Base-by-base conservation (phyloP, 2,113 vertebrate genomes). In the Scomber scombrus region DNA sequence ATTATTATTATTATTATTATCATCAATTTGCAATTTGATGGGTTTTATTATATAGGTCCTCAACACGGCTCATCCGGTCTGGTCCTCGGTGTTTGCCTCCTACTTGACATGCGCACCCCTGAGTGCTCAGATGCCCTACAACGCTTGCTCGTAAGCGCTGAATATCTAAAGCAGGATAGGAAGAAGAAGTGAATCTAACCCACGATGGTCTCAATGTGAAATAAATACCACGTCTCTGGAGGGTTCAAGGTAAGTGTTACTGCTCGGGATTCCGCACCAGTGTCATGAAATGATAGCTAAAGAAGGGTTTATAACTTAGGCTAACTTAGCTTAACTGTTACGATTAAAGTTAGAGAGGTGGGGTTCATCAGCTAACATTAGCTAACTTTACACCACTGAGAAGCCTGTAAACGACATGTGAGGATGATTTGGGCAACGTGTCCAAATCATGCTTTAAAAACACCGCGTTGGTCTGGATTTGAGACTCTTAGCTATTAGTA, bases 1-100 rank as follows among this genome's bases (percentile, higher is more conserved):
- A n/a, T n/a, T n/a, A n/a, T n/a, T n/a, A n/a, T n/a, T n/a, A n/a
- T 26, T 2, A 26, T 26, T 26, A 26, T 26, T 26, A 26, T 40
- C 7, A 7, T 9, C 7, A 40, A 34, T 40, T 40, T 40, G 6
- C 34, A 40, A 2, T 40, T 40, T 40, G 34, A 9, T 10, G 7
- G 7, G 5, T 21, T 82, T 87, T 91, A 80, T 65, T 84, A 0
- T 85, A 87, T 85, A 84, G 45, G 67, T 29, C 2, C 2, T 40
- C 9, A 14, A 19, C 0, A 7, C 40, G 4, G 11, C n/a, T 64
- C 34, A 14, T 84, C 80, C 81, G 82, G 66, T 54, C 1, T 5
- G 0, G 5, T 31, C 15, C 9, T n/a, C 0, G 14, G 9, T 5
- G 2, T 54, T 11, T 18, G 3, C 16, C 14, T 6, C 1, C 0